phyloP scores from a whole-genome alignment of 2,797 vertebrate species.

The Craterocephalus amniculus region DNA sequence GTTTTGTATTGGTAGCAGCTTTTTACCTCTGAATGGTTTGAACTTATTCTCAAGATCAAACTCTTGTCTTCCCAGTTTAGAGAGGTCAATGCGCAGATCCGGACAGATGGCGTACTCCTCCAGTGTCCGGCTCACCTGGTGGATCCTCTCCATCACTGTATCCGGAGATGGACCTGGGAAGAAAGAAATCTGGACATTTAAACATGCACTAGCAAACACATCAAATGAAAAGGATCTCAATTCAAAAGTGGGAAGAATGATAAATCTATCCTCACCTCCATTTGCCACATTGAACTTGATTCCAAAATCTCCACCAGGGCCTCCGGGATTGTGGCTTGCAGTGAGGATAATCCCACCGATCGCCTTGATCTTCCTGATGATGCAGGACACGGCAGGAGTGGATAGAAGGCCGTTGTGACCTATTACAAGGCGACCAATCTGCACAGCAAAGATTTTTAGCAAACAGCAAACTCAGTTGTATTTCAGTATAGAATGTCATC shows the following conservation, averaged over 20 bases:
- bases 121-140: constrained; percentile 95
- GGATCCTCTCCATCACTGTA: constrained; percentile 93
- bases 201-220: not conserved
- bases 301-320: constrained; percentile 95
- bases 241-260: not conserved
- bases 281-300: constrained; percentile 97
- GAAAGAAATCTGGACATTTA: not conserved
- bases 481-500: not conserved
- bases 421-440: constrained; percentile 97
- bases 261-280: constrained; percentile 85
- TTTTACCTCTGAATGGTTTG: constrained; percentile 96
- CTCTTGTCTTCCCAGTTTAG: constrained; percentile 94
- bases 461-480: not conserved
- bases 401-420: constrained; percentile 97
- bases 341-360: constrained; percentile 97
- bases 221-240: constrained; percentile 1
- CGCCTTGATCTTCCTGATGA: constrained; percentile 98
- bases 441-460: constrained; percentile 38
- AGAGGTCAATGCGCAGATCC: constrained; percentile 94
- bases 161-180: constrained; percentile 92
- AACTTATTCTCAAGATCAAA: constrained; percentile 99
- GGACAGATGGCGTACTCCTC: constrained; percentile 97
- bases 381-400: constrained; percentile 97
- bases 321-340: constrained; percentile 96
- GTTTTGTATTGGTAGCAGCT: not conserved